Evolutionary conservation across 2,113 vertebrate species (phyloP), one percentile per base, ranked within the genome.

Genomic region (Sebastes fasciatus): DNA sequence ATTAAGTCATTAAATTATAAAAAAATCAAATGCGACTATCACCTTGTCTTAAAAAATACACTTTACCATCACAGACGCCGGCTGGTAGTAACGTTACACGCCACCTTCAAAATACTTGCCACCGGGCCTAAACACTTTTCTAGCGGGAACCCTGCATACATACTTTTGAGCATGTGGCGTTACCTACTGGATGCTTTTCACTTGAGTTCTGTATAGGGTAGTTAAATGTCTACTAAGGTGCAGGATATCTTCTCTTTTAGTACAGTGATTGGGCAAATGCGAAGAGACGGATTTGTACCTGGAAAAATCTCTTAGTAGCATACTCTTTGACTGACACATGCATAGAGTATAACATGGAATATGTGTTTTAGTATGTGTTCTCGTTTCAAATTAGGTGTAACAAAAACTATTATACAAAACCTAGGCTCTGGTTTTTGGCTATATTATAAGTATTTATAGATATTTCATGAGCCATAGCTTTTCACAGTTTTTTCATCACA

Each of bases 401-500:
- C 84, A 76, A 85, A 88, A 92, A 81, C 70, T 82, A 80, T 55
- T 60, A 80, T 34, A 74, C 66, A 83, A 74, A 82, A 66, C 67
- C 65, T 70, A 73, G 23, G 13, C 67, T 75, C 19, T 9, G 34
- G 55, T 80, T 86, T 88, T 81, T 52, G 64, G 79, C 85, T 66
- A 79, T 46, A 83, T 86, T 86, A 73, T 79, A 48, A 83, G 79
- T 87, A 90, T 93, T 90, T 90, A 92, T 88, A 87, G 86, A 78
- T 86, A 90, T 75, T 93, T 90, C 85, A 90, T 86, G 82, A 91
- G 82, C 72, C 72, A 73, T 79, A 84, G 74, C 61, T 64, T 92
- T 92, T 89, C 86, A 93, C 85, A 77, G 82, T 86, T 92, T 92
- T 90, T 91, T 94, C 86, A 86, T 91, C 88, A 89, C 80, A 86